phyloP scores from a whole-genome alignment of 2,113 vertebrate genomes.

The Astur gentilis region DNA sequence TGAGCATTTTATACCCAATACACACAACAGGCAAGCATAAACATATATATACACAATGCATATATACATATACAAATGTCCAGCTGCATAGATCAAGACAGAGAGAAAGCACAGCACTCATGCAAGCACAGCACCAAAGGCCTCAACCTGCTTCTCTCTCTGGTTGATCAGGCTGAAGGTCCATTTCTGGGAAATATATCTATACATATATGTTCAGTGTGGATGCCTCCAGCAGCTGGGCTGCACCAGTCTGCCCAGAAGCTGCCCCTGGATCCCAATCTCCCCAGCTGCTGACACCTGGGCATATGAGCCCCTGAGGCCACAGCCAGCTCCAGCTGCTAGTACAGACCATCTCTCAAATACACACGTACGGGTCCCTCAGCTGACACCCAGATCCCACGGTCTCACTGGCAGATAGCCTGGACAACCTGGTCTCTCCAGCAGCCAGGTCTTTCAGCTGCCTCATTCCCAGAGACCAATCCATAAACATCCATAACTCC shows the following conservation, averaged over 20 bases:
- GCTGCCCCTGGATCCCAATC: neutral
- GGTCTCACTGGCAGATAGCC: neutral
- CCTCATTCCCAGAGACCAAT: neutral
- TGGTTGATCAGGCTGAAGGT: neutral
- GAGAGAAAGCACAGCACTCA: neutral
- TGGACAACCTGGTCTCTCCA: neutral
- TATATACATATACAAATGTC: neutral
- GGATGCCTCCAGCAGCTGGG: neutral
- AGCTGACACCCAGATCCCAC: rapidly evolving
- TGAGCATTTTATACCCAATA: neutral
- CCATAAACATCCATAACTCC: neutral
- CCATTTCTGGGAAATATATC: neutral
- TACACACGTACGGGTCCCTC: neutral
- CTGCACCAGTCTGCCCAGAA: neutral
- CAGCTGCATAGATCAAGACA: neutral
- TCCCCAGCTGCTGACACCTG: neutral
- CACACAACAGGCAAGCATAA: neutral
- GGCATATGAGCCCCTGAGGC: neutral
- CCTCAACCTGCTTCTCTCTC: neutral
- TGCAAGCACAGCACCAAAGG: neutral
- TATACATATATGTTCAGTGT: too few species aligned
- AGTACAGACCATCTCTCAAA: neutral
- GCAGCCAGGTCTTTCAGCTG: neutral
- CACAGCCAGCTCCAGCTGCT: neutral
- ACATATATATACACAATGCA: too few species aligned